Conservation (phyloP, 2,888 invertebrate genomes). For the Xestia sexstrigata region DNA sequence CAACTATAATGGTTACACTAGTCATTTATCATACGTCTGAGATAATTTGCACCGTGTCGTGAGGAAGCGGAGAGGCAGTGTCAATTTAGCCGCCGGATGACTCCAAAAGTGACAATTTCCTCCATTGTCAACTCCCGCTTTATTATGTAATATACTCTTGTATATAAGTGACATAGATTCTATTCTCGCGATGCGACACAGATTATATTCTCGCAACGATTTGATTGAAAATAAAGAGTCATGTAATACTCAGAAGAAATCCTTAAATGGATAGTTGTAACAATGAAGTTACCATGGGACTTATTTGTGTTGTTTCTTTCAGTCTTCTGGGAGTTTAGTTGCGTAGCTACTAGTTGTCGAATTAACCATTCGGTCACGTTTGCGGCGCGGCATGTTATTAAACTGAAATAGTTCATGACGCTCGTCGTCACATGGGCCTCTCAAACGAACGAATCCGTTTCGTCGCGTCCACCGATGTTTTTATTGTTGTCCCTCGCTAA, state of each 20-base stretch:
- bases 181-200: constrained; percentile 45
- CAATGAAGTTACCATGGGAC: constrained; percentile 75
- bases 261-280: constrained; percentile 63
- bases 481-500: constrained; percentile 67
- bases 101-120: constrained; percentile 83
- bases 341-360: constrained; percentile 57
- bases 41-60: constrained; percentile 65
- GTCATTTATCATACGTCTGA: constrained; percentile 44
- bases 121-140: constrained; percentile 67
- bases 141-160: constrained; percentile 48
- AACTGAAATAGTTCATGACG: constrained; percentile 71
- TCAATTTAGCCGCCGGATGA: constrained; percentile 82
- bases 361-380: constrained; percentile 63
- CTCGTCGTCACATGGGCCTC: constrained; percentile 63
- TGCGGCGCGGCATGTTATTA: constrained; percentile 61
- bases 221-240: constrained; percentile 64
- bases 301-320: constrained; percentile 57
- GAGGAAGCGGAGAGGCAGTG: constrained; percentile 71
- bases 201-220: constrained; percentile 48
- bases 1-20: constrained; percentile 26
- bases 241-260: constrained; percentile 61
- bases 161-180: constrained; percentile 48
- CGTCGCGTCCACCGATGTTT: constrained; percentile 64
- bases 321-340: constrained; percentile 63
- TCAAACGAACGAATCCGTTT: constrained; percentile 58